phyloP scores from a whole-genome alignment of 1,140 invertebrate species.

The Aphelinus atriplicis region DNA sequence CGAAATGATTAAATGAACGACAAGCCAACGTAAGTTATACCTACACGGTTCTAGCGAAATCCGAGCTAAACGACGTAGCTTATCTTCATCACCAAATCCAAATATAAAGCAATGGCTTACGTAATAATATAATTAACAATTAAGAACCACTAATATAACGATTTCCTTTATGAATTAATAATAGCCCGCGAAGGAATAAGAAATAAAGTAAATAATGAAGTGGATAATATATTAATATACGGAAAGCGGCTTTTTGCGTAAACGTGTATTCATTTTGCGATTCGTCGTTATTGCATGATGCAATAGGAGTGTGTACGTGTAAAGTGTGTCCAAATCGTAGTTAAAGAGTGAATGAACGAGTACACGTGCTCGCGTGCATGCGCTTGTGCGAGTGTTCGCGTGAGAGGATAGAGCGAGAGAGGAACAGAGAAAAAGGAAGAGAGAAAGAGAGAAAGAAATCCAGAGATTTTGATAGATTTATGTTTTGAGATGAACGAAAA shows the following conservation, averaged over 20 bases:
- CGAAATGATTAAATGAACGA: background rate
- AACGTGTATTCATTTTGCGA: constrained; percentile 30
- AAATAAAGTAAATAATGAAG: constrained; percentile 21
- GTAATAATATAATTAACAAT: constrained; percentile 13
- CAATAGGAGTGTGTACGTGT: constrained; percentile 2
- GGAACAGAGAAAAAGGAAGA: background rate
- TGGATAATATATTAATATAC: no score
- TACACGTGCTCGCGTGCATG: background rate
- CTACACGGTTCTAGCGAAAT: background rate
- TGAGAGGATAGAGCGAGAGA: background rate
- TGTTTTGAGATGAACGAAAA: no score
- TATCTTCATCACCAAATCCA: constrained; percentile 22
- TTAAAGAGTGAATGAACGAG: background rate
- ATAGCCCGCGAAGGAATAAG: constrained; percentile 23
- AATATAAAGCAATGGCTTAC: constrained; percentile 28
- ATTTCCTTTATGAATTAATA: constrained; percentile 11
- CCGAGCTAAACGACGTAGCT: constrained; percentile 9
- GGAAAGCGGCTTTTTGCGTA: constrained; percentile 36
- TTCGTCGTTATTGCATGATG: constrained; percentile 16
- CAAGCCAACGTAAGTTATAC: background rate
- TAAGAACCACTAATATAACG: constrained; percentile 26
- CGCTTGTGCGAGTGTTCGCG: constrained; percentile 2
- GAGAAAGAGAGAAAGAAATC: constrained; percentile 6
- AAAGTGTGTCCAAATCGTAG: background rate
- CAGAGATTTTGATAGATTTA: constrained; percentile 2